Base-by-base conservation (phyloP, 2,797 vertebrate species). In the Phoebastria nigripes region DNA sequence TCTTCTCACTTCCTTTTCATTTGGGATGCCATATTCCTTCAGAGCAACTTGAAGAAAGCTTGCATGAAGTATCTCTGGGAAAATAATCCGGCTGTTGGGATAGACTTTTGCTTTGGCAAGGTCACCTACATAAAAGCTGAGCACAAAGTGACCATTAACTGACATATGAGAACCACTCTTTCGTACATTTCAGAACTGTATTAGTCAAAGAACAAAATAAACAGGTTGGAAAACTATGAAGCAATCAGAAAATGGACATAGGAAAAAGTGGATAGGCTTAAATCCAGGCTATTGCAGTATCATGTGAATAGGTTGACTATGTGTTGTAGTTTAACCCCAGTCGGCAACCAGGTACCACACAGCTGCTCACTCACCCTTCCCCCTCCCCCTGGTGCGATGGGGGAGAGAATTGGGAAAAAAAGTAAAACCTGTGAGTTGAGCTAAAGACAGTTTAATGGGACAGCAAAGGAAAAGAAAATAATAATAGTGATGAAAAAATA, bases 31-130 rank as follows among this genome's bases (percentile, higher is more conserved):
- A 1, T 12, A 5, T 76, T 66, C 24, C 28, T 79, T 54, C 33
- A 63, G 35, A 46, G 14, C 0, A 0, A 7, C 8, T 56, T 4
- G 18, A 15, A 59, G 72, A 41, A 70, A 33, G 31, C 41, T 62
- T 41, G 9, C 22, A 17, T 37, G 42, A 79, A 46, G 5, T 59
- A 26, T 71, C 35, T 44, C 18, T 20, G 39, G 63, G 41, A 39
- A 73, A 65, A 14, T 14, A 76, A 39, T 25, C 1, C 1, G 5
- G 9, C 26, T 84, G 14, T 55, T 58, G 41, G 56, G 52, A 35
- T 15, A 67, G 82, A 11, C 9, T 29, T 70, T 20, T 59, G 16
- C 42, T 94, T 74, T 87, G n/a, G 17, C 25, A 55, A 37, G 13
- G 16, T 73, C 54, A 28, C 19, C 54, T 54, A 1, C 7, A 2